Base-by-base conservation (phyloP, 92 coral and sea anemone species). In the Zoanthus sansibaricus region DNA sequence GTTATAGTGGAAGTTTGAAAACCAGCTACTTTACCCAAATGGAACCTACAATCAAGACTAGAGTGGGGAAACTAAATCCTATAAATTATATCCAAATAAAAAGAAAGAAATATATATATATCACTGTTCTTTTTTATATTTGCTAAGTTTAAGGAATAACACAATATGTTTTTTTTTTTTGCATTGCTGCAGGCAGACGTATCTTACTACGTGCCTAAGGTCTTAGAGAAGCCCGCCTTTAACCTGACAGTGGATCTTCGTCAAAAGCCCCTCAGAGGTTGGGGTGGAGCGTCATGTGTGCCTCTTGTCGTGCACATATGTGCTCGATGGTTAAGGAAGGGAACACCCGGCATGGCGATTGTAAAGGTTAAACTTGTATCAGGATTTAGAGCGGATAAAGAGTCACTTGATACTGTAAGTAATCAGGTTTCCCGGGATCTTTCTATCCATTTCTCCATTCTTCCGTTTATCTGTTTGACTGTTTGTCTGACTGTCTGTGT, bases 301-400 rank as follows among this genome's bases (percentile, higher is more conserved):
- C 98, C 98, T 11, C 88, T 96, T 84, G 90, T 90, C 11, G 25
- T 96, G 89, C 83, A 61, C 4, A 89, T 96, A 68, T 86, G 90
- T 58, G 94, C 95, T 67, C 52, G 98, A 64, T 96, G 98, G 98
- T 91, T 93, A 68, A 92, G 73, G 56, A 93, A 91, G 68, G 96
- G 90, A 82, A 54, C 87, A 7, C 95, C 99, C 21, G 94, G 92
- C 89, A 96, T 96, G 99, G 99, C 99, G 66, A 96, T 96, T 46
- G 88, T 96, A 46, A 98, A 93, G 73, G 91, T 93, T 45, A 96
- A 95, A 78, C 96, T 96, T 18, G 95, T 93, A 64, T 93, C 99
- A 44, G 99, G 98, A 12, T 96, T 90, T 77, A 88, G 77, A 37
- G 99, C 86, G 61, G 94, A 92, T 46, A 95, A 93, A 44, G 97